These are phyloP conservation scores for Cybosia mesomella DNA, from an alignment of 2,888 invertebrate genomes.

Conservation along the genomic window DNA sequence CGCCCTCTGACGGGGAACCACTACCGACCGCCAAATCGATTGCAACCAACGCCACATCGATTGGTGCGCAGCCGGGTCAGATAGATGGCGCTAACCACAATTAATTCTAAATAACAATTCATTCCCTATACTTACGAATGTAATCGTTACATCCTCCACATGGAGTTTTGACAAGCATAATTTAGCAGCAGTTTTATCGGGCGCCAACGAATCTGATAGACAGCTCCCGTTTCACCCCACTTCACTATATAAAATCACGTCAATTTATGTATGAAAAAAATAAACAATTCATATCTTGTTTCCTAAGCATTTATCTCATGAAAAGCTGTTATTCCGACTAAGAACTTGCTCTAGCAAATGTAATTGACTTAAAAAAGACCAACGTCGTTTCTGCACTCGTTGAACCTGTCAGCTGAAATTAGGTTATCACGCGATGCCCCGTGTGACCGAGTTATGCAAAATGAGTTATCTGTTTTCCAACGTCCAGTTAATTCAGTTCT, in stretches of 20 bases:
- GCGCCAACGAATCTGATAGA: neutral
- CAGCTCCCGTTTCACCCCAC: neutral
- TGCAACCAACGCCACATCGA: too few species aligned
- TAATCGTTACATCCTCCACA: neutral
- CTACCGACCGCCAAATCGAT: too few species aligned
- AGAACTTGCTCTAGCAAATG: conserved; percentile 19
- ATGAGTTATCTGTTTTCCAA: conserved; percentile 81
- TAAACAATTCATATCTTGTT: neutral
- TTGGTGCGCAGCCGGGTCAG: too few species aligned
- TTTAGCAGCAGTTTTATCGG: neutral
- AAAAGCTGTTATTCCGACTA: neutral
- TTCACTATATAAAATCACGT: neutral
- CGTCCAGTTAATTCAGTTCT: conserved; percentile 83
- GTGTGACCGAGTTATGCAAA: conserved; percentile 83
- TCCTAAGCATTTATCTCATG: neutral
- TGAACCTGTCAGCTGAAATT: conserved; percentile 76
- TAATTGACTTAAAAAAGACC: conserved; percentile 43
- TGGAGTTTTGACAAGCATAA: neutral
- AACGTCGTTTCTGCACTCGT: conserved; percentile 56
- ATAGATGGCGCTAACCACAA: too few species aligned
- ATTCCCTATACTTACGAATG: too few species aligned
- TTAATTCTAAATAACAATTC: too few species aligned
- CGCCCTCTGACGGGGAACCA: too few species aligned
- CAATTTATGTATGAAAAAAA: neutral
- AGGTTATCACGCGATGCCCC: conserved; percentile 73